Evolutionary conservation across 2,797 vertebrate genomes (phyloP).

Genomic region (Balearica regulorum): DNA sequence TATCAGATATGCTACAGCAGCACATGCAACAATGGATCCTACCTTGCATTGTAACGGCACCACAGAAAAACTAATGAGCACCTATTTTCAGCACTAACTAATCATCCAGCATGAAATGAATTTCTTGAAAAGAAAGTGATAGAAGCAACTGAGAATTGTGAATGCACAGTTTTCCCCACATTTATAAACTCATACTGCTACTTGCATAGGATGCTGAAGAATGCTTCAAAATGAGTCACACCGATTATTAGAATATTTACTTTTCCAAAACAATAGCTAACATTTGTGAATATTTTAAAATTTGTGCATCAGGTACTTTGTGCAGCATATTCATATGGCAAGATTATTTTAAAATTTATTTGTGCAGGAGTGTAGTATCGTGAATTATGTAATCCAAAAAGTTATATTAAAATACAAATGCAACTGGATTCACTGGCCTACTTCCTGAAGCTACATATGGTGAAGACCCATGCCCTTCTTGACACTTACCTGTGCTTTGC

Average conservation of each 20-base stretch:
- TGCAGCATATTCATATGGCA: not conserved
- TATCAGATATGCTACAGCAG: constrained; percentile 4
- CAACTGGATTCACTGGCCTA: constrained; percentile 63
- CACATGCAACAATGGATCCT: constrained; percentile 60
- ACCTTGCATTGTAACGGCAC: constrained; percentile 16
- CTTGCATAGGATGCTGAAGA: constrained; percentile 48
- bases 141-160: constrained; percentile 51
- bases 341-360: constrained; percentile 23
- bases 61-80: constrained; percentile 54
- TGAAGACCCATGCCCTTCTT: constrained; percentile 73
- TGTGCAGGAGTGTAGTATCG: constrained; percentile 10
- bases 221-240: constrained; percentile 9
- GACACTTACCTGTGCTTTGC: constrained; percentile 80
- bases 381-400: constrained; percentile 36
- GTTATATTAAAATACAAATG: constrained; percentile 35
- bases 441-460: constrained; percentile 70
- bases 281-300: constrained; percentile 32
- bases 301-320: constrained; percentile 42
- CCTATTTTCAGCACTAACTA: constrained; percentile 48
- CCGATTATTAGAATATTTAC: constrained; percentile 30
- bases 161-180: not conserved
- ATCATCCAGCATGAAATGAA: constrained; percentile 64
- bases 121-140: constrained; percentile 57
- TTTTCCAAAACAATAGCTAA: constrained; percentile 34
- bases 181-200: constrained; percentile 28